Base-by-base conservation (phyloP, 2,797 vertebrate species). In the Ficedula albicollis region DNA sequence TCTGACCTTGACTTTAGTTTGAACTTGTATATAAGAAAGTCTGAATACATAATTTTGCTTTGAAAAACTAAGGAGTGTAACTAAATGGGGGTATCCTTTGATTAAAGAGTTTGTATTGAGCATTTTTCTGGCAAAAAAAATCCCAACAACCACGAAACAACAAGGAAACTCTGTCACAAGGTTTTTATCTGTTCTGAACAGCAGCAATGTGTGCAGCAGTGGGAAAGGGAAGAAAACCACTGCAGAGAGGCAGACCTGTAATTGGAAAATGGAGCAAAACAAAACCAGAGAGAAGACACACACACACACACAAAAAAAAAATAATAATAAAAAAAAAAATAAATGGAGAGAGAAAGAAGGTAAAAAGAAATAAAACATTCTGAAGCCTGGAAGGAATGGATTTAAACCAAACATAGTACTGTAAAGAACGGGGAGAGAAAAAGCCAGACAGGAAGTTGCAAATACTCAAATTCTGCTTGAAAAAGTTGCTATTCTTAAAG, bases 1-100 rank as follows among this genome's bases (percentile, higher is more conserved):
- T 73, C 51, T 95, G 87, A 90, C 51, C 66, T 72, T 80, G 80
- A 48, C 36, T 84, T 73, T 66, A 15, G 32, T 62, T 49, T 60
- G 38, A 85, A 20, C 36, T 72, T 73, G 26, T 59, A 84, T 51
- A 13, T 63, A n/a, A 52, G 10, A 1, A 78, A 59, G 39, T 32
- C 48, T 68, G 59, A 84, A 70, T 32, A 18, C 5, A 15, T 26
- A n/a, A 58, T 29, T 73, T 89, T 89, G 48, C 70, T 84, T 52
- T 86, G 67, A 52, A 75, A 74, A 93, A 44, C 23, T 64, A 44
- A 52, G 38, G 46, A 77, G 14, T 34, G 23, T 68, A 66, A 84
- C 51, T 54, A 38, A n/a, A 39, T 62, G 64, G 51, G 46, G 49
- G 67, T 58, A 23, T 68, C 51, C 51, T 80, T 69, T n/a, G 34